These are phyloP conservation scores for Synchiropus splendidus DNA, from an alignment of 2,113 vertebrate genomes.

Conservation along the genomic window DNA sequence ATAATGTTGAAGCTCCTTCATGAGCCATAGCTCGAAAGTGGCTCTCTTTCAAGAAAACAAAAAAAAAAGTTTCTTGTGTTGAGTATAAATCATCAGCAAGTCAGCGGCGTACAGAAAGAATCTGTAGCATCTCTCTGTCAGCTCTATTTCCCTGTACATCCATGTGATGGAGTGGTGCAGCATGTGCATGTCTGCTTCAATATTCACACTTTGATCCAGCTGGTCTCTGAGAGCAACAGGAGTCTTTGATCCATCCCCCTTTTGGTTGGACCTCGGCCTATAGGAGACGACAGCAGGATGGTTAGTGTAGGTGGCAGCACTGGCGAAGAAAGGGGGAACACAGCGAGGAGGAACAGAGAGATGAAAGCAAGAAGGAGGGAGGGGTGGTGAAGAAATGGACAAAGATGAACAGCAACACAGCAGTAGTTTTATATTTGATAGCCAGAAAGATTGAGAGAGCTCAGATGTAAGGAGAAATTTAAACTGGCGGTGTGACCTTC, in stretches of 20 bases:
- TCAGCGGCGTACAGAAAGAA: too few relatives aligned
- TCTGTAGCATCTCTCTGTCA: too few relatives aligned
- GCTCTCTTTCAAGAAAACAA: too few relatives aligned
- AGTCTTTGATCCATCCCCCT: constrained; percentile 31
- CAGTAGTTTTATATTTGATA: constrained; percentile 2
- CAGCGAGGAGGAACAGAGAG: constrained; percentile 2
- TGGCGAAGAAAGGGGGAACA: constrained; percentile 3
- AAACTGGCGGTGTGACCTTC: too few relatives aligned
- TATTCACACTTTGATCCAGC: constrained; percentile 31
- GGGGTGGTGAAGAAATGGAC: not conserved
- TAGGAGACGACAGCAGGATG: constrained; percentile 33
- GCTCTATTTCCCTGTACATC: not conserved
- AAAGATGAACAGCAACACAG: constrained; percentile 21
- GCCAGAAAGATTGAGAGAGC: constrained; percentile 6
- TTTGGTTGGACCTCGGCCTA: constrained; percentile 21
- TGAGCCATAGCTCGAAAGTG: too few relatives aligned
- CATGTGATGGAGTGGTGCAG: constrained; percentile 1
- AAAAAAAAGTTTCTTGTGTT: too few relatives aligned
- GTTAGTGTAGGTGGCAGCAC: constrained; percentile 18
- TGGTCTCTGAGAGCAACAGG: constrained; percentile 23
- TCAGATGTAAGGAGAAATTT: too few relatives aligned
- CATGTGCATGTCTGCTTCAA: constrained; percentile 10
- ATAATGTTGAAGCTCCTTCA: too few relatives aligned
- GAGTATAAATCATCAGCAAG: too few relatives aligned
- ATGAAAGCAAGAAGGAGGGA: constrained; percentile 2